Conservation (phyloP, 53 echinoderm and acorn worm species). For the Pentamera pediparva region DNA sequence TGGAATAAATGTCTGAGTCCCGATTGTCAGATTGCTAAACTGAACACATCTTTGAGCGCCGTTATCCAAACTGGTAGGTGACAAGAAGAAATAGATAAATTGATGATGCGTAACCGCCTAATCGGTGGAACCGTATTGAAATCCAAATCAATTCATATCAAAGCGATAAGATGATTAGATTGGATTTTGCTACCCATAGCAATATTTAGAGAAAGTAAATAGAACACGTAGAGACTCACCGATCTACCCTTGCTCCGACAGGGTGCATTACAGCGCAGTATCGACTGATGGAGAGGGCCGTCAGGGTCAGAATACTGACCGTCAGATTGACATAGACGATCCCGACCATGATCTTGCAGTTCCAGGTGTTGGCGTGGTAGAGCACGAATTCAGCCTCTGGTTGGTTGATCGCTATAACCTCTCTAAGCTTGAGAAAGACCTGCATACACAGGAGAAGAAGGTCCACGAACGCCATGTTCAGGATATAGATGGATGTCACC, state of each 20-base stretch:
- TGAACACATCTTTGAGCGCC: too few relatives aligned
- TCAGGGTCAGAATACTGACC: slow-evolving; percentile 66
- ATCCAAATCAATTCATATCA: too few relatives aligned
- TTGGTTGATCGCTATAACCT: slow-evolving; percentile 8
- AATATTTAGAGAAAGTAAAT: too few relatives aligned
- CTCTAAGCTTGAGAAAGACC: slow-evolving; percentile 48
- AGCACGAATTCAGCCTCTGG: not conserved
- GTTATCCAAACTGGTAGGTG: too few relatives aligned
- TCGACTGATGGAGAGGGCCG: slow-evolving; percentile 68
- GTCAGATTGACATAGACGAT: slow-evolving; percentile 66
- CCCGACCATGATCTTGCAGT: slow-evolving; percentile 53
- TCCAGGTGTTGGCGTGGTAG: not conserved
- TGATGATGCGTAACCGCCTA: too few relatives aligned
- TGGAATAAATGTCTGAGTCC: too few relatives aligned
- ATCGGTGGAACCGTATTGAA: too few relatives aligned
- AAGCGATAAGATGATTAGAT: too few relatives aligned
- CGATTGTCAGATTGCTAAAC: too few relatives aligned
- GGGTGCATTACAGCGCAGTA: slow-evolving; percentile 91
- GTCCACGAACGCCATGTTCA: slow-evolving; percentile 70
- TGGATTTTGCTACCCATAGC: too few relatives aligned
- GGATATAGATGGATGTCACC: slow-evolving; percentile 66
- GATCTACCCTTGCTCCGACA: slow-evolving; percentile 56
- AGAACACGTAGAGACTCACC: too few relatives aligned
- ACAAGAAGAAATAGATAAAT: too few relatives aligned
- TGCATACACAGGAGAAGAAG: slow-evolving; percentile 52